Evolutionary conservation across 2,797 vertebrate genomes (phyloP), one percentile per base, ranked within the genome.

Genomic region (Anguilla megastoma): DNA sequence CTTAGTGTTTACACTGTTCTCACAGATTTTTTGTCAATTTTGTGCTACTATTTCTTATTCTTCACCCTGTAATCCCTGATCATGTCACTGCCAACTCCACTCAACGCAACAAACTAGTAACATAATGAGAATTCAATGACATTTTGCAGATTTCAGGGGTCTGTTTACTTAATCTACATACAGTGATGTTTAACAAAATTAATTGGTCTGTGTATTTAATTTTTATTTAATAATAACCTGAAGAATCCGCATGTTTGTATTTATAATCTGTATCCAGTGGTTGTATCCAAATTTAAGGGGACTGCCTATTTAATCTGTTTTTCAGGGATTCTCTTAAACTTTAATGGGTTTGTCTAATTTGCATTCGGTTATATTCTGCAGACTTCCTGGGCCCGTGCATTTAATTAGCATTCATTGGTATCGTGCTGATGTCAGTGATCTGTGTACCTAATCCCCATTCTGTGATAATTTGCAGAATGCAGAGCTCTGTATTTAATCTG

Each of bases 401-500:
- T 45, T 80, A 80, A 80, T 80, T 48, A 18, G 33, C 3, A 48
- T n/a, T 80, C 21, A 80, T 16, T n/a, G 79, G 7, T 48, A n/a
- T 82, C 21, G 2, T 50, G 6, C 45, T 50, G 18, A 48, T 50
- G 8, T 82, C 21, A 82, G 79, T 2, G 18, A 5, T 82, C 24
- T 50, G 79, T n/a, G 21, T 50, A 76, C 27, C 50, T 48, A 24
- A 50, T 82, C 45, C 45, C 3, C 79, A 82, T 50, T 82, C 79
- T 24, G 41, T 82, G 79, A 50, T 82, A 24, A 50, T 82, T 2
- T 50, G 79, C 79, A 50, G 79, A 24, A 48, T 48, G 7, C 45
- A 50, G 18, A n/a, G 21, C 7, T 48, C 41, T 50, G 21, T 79
- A 41, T 79, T 79, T 79, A 89, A 95, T 95, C 95, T 95, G 95